phyloP scores from a whole-genome alignment of 2,113 vertebrate genomes.

The Petrocephalus microphthalmus region DNA sequence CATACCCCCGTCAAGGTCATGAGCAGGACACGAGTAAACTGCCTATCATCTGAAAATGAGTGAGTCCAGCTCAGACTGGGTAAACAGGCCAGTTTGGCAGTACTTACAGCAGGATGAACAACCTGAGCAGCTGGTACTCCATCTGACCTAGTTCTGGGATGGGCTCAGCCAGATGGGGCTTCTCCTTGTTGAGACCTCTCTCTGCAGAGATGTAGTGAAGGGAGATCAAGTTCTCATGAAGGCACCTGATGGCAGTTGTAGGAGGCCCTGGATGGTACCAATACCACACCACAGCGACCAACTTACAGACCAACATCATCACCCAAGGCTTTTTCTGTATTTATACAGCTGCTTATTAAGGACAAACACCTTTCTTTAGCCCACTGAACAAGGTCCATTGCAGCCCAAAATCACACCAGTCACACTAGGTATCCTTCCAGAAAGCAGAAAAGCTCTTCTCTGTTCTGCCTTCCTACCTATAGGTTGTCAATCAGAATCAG shows the following conservation, averaged over 20 bases:
- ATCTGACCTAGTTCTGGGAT: conserved; percentile 71
- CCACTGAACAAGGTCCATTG: not conserved
- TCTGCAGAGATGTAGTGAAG: conserved; percentile 54
- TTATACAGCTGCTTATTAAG: not conserved
- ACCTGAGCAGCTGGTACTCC: conserved; percentile 82
- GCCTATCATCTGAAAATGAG: not conserved
- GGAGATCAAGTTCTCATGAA: not conserved
- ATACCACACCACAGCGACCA: not conserved
- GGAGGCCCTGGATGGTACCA: not conserved
- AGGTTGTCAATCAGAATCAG: not conserved
- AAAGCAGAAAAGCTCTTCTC: not conserved
- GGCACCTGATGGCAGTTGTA: not conserved
- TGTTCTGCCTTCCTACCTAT: not conserved
- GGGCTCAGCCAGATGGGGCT: conserved; percentile 63
- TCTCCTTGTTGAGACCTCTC: conserved; percentile 66
- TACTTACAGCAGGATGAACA: conserved; percentile 87
- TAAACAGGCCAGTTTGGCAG: conserved; percentile 13
- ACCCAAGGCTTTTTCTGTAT: not conserved
- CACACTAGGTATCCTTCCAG: not conserved
- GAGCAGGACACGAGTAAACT: not conserved
- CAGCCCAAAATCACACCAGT: not conserved
- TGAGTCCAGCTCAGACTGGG: not conserved
- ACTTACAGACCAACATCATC: not conserved
- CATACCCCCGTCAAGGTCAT: not conserved
- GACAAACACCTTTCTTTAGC: not conserved